Evolutionary conservation across 2,797 vertebrate genomes (phyloP).

Genomic region (Paramormyrops hopkinsi): DNA sequence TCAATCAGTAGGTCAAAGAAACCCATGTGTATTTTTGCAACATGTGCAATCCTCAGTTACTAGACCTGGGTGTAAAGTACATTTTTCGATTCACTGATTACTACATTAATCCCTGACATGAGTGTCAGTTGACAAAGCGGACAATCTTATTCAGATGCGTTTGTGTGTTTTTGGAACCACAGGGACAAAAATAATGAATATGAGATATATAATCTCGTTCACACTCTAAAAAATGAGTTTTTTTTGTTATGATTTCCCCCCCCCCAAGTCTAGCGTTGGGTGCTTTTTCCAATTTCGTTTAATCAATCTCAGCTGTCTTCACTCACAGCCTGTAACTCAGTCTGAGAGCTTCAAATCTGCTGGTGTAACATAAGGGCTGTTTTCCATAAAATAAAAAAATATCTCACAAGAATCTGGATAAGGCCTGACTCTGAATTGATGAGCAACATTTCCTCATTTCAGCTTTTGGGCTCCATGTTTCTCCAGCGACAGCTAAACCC

Average conservation of each 20-base stretch:
- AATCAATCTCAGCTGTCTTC: slow-evolving; percentile 71
- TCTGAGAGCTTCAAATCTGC: slow-evolving; percentile 50
- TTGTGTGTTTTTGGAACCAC: slow-evolving; percentile 19
- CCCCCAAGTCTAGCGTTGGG: slow-evolving; percentile 58
- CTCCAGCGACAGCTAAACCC: slow-evolving; percentile 39
- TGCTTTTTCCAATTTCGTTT: slow-evolving; percentile 61
- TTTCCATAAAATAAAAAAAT: slow-evolving; percentile 67
- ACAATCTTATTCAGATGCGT: background rate
- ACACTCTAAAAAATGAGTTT: slow-evolving; percentile 58
- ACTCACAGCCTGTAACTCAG: slow-evolving; percentile 61
- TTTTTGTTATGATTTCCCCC: slow-evolving; percentile 56
- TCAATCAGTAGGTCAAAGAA: background rate
- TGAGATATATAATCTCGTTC: slow-evolving; percentile 48
- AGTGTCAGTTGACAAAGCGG: background rate
- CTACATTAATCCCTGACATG: background rate
- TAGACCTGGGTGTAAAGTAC: background rate
- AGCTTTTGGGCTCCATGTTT: slow-evolving; percentile 34
- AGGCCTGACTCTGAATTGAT: slow-evolving; percentile 61
- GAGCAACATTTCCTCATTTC: slow-evolving; percentile 66
- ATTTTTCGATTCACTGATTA: slow-evolving; percentile 3
- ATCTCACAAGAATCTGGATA: slow-evolving; percentile 64
- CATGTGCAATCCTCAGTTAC: background rate
- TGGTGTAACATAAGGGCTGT: slow-evolving; percentile 54
- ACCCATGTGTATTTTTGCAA: background rate
- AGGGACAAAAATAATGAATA: slow-evolving; percentile 29